Evolutionary conservation across 2,888 invertebrate genomes (phyloP).

Genomic region (Mythimna lalbum): DNA sequence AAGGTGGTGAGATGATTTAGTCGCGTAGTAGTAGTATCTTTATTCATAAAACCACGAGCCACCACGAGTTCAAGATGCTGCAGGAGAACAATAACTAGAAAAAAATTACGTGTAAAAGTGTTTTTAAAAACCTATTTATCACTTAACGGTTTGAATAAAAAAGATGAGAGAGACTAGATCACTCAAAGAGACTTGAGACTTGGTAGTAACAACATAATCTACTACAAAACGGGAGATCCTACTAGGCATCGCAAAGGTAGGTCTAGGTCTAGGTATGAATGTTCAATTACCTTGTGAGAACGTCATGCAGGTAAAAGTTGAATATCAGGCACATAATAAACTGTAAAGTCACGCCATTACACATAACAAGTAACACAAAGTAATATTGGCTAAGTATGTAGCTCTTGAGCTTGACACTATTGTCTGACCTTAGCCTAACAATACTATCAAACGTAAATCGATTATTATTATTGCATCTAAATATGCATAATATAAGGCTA

Average conservation of each 20-base stretch:
- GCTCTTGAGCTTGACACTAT: slow-evolving; percentile 69
- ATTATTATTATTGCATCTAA: slow-evolving; percentile 68
- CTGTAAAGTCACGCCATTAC: slow-evolving; percentile 23
- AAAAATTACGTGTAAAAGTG: too few relatives aligned
- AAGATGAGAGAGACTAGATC: too few relatives aligned
- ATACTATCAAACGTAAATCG: slow-evolving; percentile 66
- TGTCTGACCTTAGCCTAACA: slow-evolving; percentile 72
- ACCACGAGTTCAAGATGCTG: too few relatives aligned
- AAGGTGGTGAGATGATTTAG: too few relatives aligned
- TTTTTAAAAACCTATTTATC: too few relatives aligned
- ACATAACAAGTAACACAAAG: slow-evolving; percentile 24
- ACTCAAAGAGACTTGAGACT: too few relatives aligned
- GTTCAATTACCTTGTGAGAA: slow-evolving; percentile 7
- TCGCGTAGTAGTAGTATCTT: too few relatives aligned
- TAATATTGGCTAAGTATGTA: slow-evolving; percentile 47
- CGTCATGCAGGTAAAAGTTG: slow-evolving; percentile 38
- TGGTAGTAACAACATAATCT: background rate
- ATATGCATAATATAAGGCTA: slow-evolving; percentile 66
- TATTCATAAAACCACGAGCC: too few relatives aligned
- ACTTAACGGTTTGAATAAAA: too few relatives aligned
- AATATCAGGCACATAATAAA: slow-evolving; percentile 28
- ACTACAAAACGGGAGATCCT: background rate
- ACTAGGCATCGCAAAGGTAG: background rate
- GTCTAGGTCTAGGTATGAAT: background rate
- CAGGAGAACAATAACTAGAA: too few relatives aligned